These are phyloP conservation scores for Tetranychus truncatus DNA, from an alignment of 2,888 invertebrate genomes.

Conservation along the genomic window DNA sequence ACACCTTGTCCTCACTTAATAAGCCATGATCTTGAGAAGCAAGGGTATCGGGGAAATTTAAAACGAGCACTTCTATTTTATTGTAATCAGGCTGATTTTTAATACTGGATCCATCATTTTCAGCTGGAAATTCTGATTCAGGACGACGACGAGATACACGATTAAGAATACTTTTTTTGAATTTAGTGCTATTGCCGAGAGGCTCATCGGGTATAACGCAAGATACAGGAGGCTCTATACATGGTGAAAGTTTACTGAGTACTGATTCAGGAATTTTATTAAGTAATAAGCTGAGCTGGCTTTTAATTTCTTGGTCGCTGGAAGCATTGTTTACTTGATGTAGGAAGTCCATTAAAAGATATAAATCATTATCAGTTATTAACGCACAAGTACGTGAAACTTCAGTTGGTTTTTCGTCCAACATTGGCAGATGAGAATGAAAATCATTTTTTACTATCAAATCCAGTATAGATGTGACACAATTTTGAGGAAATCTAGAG, in stretches of 20 bases:
- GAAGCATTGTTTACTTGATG: slow-evolving; percentile 7
- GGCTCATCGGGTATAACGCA: not conserved
- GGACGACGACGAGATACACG: not conserved
- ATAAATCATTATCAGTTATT: slow-evolving; percentile 47
- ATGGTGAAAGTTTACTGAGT: not conserved
- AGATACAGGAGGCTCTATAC: too few species aligned
- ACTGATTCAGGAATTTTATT: slow-evolving; percentile 7
- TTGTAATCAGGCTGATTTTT: not conserved
- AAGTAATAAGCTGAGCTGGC: not conserved
- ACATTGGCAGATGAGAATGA: slow-evolving; percentile 19
- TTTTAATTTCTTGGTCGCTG: not conserved
- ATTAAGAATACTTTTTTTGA: not conserved
- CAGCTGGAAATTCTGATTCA: not conserved
- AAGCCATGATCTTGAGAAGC: slow-evolving; percentile 44
- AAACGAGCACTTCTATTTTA: slow-evolving; percentile 44
- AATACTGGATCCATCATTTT: not conserved
- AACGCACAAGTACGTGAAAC: slow-evolving; percentile 46
- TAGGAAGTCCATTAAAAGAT: slow-evolving; percentile 15
- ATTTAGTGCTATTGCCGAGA: not conserved
- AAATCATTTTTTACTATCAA: slow-evolving; percentile 42
- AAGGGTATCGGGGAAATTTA: slow-evolving; percentile 43
- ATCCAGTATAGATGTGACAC: slow-evolving; percentile 58
- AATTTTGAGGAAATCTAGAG: slow-evolving; percentile 47
- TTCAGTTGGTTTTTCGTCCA: slow-evolving; percentile 40
- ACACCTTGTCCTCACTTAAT: slow-evolving; percentile 47